Conservation (phyloP, 2,888 invertebrate genomes). For the Drosophila ezoana region DNA sequence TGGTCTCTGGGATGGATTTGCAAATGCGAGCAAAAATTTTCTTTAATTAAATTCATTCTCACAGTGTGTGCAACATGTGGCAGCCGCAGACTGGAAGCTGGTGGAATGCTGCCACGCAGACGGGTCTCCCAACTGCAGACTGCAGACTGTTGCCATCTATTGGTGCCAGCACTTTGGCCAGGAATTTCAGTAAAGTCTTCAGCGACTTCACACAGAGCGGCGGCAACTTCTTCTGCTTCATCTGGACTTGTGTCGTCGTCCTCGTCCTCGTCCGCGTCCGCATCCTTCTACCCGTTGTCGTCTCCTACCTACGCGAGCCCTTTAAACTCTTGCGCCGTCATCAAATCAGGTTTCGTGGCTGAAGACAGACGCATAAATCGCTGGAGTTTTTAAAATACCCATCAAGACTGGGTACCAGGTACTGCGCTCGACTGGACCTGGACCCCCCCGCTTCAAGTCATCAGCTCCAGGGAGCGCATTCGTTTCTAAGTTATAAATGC, state of each 20-base stretch:
- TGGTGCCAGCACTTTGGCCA: slow-evolving; percentile 63
- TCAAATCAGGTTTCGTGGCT: slow-evolving; percentile 71
- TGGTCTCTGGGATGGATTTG: slow-evolving; percentile 61
- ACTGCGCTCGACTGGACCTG: slow-evolving; percentile 8
- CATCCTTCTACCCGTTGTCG: slow-evolving; percentile 5
- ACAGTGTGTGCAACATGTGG: slow-evolving; percentile 82
- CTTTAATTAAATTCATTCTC: slow-evolving; percentile 81
- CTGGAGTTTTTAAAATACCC: slow-evolving; percentile 70
- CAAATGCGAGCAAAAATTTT: slow-evolving; percentile 59
- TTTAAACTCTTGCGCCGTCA: slow-evolving; percentile 76
- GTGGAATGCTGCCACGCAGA: slow-evolving; percentile 43
- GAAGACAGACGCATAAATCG: slow-evolving; percentile 74
- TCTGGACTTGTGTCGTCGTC: neutral
- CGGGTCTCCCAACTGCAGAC: slow-evolving; percentile 18
- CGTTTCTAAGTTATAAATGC: slow-evolving; percentile 56
- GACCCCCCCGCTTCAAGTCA: slow-evolving; percentile 24
- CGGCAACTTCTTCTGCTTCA: neutral
- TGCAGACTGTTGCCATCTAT: slow-evolving; percentile 41
- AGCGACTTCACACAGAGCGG: slow-evolving; percentile 49
- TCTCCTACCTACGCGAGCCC: slow-evolving; percentile 67
- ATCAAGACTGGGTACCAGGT: slow-evolving; percentile 13
- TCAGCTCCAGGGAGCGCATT: slow-evolving; percentile 4
- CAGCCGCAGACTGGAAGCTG: slow-evolving; percentile 28
- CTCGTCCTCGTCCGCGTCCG: slow-evolving; percentile 15
- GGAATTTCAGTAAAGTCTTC: slow-evolving; percentile 47